Evolutionary conservation across 2,797 vertebrate species (phyloP).

Genomic region (Hipposideros larvatus): DNA sequence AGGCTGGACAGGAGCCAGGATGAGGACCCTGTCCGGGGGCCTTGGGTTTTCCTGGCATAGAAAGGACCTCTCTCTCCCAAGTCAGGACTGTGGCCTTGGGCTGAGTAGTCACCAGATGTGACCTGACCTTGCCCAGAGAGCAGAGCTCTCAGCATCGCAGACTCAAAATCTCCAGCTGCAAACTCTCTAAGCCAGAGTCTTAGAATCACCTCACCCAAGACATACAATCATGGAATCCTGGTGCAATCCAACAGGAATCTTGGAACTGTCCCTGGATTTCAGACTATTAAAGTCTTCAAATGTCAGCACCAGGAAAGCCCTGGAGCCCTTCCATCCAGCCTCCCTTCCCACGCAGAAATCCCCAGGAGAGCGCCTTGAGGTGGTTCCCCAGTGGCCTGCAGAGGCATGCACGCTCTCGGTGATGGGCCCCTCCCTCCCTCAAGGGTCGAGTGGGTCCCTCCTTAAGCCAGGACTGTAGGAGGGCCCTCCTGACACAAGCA

Average conservation of each 20-base stretch:
- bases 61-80: neutral
- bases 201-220: neutral
- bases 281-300: neutral
- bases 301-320: neutral
- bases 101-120: neutral
- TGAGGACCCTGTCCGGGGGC: neutral
- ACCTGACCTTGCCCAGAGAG: neutral
- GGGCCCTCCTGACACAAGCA: neutral
- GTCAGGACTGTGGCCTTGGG: neutral
- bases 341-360: neutral
- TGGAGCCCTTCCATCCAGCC: neutral
- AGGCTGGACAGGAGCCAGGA: neutral
- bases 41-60: neutral
- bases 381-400: neutral
- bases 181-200: neutral
- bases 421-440: neutral
- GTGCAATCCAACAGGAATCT: neutral
- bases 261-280: neutral
- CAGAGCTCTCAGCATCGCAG: conserved; percentile 5
- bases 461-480: neutral
- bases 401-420: neutral
- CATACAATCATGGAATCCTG: neutral
- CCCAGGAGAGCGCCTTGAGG: neutral
- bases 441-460: neutral
- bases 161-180: conserved; percentile 11